Evolutionary conservation across 1,140 invertebrate species (phyloP).

Genomic region (Ylistrum balloti): DNA sequence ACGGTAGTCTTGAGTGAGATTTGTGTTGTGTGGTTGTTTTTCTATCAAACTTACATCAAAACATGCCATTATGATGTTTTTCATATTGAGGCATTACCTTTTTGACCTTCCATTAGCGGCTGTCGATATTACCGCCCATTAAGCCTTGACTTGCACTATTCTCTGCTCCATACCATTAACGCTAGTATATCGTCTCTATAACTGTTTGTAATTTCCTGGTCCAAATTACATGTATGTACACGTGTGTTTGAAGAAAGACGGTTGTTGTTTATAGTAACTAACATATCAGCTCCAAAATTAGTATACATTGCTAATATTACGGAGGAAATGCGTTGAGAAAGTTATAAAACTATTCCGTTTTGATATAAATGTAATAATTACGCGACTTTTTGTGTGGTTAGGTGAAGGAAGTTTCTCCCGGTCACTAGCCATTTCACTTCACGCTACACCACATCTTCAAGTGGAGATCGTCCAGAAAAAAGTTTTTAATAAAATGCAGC

Average conservation of each 20-base stretch:
- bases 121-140: background rate
- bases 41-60: background rate
- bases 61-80: conserved; percentile 10
- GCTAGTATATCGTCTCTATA: background rate
- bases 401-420: background rate
- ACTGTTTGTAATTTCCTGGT: background rate
- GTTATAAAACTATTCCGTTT: conserved; percentile 9
- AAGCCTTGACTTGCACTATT: background rate
- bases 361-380: background rate
- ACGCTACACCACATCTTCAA: background rate
- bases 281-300: background rate
- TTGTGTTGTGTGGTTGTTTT: background rate
- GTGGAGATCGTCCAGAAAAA: background rate
- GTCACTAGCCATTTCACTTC: background rate
- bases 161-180: background rate
- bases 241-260: background rate
- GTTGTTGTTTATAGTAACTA: background rate
- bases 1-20: too few relatives aligned
- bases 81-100: background rate
- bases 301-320: background rate
- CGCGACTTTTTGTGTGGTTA: background rate
- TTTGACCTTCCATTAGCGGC: conserved; percentile 4
- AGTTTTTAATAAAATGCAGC: background rate
- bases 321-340: background rate
- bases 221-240: background rate